Evolutionary conservation across 2,797 vertebrate genomes (phyloP).

Genomic region (Pseudopleuronectes americanus): DNA sequence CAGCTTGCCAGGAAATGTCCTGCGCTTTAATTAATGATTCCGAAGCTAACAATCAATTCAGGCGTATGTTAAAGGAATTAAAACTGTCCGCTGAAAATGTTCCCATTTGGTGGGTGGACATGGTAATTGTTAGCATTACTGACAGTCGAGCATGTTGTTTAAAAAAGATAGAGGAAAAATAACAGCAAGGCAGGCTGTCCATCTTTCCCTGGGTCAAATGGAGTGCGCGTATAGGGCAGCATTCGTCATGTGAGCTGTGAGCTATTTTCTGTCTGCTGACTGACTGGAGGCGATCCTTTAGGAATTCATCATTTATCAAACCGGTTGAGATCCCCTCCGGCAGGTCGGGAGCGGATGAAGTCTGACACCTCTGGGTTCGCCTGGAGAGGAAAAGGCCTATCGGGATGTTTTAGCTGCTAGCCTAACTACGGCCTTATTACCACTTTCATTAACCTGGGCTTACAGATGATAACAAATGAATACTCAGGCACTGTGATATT

Average conservation of each 20-base stretch:
- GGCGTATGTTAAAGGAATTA: slow-evolving; percentile 78
- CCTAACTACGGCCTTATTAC: slow-evolving; percentile 50
- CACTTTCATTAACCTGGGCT: slow-evolving; percentile 63
- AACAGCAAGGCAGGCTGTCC: slow-evolving; percentile 62
- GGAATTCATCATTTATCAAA: slow-evolving; percentile 80
- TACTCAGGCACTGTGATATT: slow-evolving; percentile 19
- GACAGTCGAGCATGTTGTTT: slow-evolving; percentile 69
- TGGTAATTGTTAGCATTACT: slow-evolving; percentile 82
- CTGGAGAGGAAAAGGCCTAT: slow-evolving; percentile 60
- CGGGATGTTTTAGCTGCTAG: slow-evolving; percentile 53
- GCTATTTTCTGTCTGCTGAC: slow-evolving; percentile 76
- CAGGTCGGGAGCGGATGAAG: slow-evolving; percentile 63
- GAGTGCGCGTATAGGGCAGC: slow-evolving; percentile 53
- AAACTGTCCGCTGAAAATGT: slow-evolving; percentile 77
- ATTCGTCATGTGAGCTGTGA: slow-evolving; percentile 69
- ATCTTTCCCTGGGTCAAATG: slow-evolving; percentile 65
- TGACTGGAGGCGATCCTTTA: slow-evolving; percentile 77
- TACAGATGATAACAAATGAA: slow-evolving; percentile 62
- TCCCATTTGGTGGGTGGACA: slow-evolving; percentile 72
- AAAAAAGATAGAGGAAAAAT: slow-evolving; percentile 59
- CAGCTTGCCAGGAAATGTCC: slow-evolving; percentile 78
- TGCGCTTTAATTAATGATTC: slow-evolving; percentile 81
- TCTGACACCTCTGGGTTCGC: slow-evolving; percentile 73
- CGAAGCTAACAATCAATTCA: slow-evolving; percentile 78
- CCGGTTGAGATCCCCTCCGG: slow-evolving; percentile 69